Percentiles rank a stretch among this genome's conserved stretches.
Conservation (phyloP, 2,113 vertebrate species). For the Pterocles gutturalis region DNA sequence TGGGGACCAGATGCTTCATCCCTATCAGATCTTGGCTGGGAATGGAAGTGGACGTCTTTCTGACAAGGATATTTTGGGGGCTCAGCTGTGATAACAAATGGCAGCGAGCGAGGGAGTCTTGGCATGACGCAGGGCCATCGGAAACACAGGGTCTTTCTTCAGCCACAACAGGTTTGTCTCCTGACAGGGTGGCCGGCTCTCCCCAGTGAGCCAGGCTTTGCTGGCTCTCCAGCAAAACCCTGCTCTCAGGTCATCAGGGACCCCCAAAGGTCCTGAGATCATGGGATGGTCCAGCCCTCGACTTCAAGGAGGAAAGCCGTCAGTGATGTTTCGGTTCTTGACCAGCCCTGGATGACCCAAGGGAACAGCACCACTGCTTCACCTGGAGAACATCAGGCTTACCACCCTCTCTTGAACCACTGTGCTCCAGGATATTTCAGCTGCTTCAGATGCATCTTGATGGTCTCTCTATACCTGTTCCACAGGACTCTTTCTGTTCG, state of each 20-base stretch:
- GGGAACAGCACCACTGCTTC: neutral
- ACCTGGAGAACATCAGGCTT: neutral
- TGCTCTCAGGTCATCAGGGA: fast-evolving
- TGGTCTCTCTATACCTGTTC: neutral
- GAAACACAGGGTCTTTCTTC: neutral
- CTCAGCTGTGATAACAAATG: slow-evolving; percentile 76
- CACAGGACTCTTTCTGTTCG: neutral
- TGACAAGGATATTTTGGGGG: slow-evolving; percentile 61
- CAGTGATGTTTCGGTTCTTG: neutral
- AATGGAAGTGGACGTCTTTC: slow-evolving; percentile 61
- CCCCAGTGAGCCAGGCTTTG: neutral
- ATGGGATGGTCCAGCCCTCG: neutral
- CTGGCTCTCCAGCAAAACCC: neutral
- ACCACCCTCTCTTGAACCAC: neutral
- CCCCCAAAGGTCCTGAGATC: neutral
- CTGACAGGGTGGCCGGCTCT: neutral
- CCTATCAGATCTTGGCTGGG: slow-evolving; percentile 70
- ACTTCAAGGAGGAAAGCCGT: fast-evolving
- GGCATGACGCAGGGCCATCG: neutral
- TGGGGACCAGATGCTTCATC: slow-evolving; percentile 66
- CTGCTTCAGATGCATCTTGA: neutral
- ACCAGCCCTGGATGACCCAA: neutral
- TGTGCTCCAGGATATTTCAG: fast-evolving
- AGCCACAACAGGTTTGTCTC: neutral
- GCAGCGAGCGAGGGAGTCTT: slow-evolving; percentile 38